Conservation (phyloP, 2,113 vertebrate species). For the Alligator sinensis region DNA sequence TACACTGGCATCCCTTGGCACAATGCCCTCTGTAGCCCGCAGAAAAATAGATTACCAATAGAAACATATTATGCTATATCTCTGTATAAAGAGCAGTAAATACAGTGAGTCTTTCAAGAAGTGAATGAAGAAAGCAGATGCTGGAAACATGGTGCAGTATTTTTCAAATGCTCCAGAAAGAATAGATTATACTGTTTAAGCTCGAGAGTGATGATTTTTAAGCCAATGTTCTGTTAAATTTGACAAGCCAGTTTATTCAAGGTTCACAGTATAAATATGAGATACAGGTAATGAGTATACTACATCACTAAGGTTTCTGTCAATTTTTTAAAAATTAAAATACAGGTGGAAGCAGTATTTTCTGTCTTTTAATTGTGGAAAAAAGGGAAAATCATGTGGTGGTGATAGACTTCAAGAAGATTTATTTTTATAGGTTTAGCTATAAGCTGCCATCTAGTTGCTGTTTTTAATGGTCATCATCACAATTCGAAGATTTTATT, state of each 20-base stretch:
- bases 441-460: not conserved
- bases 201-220: accelerated
- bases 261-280: constrained; percentile 17
- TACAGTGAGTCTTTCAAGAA: not conserved
- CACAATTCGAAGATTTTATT: not conserved
- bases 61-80: not conserved
- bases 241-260: constrained; percentile 39
- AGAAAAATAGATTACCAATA: not conserved
- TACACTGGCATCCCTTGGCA: constrained; percentile 18
- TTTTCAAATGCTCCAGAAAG: accelerated
- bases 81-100: not conserved
- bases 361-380: not conserved
- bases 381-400: accelerated
- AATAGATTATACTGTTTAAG: accelerated
- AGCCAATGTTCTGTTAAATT: not conserved
- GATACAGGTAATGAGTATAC: not conserved
- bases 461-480: not conserved
- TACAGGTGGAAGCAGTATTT: accelerated
- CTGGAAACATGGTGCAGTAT: accelerated
- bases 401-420: not conserved
- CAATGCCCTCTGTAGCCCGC: constrained; percentile 25
- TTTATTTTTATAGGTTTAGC: not conserved
- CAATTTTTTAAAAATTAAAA: not conserved
- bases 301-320: accelerated
- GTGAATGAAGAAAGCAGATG: accelerated